Percentiles rank a stretch among this genome's conserved stretches.
These are phyloP conservation scores for Salarias fasciatus DNA, from an alignment of 2,797 vertebrate genomes.

Conservation along the genomic window DNA sequence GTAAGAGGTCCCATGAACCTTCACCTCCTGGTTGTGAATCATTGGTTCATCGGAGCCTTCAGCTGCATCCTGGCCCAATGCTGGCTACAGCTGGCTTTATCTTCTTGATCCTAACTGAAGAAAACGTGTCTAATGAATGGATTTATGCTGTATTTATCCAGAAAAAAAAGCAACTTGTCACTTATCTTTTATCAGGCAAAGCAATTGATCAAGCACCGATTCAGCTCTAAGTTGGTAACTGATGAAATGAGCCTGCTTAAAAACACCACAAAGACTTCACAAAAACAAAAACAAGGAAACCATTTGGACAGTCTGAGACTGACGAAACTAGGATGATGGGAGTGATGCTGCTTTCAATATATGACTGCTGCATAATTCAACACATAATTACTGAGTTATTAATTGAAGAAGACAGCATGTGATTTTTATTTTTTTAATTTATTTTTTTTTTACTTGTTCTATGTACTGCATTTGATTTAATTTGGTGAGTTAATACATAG, in stretches of 20 bases:
- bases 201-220: background rate
- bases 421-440: background rate
- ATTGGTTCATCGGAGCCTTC: no score
- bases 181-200: background rate
- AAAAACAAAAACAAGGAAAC: no score
- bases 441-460: background rate
- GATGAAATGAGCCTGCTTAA: no score
- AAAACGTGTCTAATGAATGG: no score
- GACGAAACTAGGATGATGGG: background rate
- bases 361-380: background rate
- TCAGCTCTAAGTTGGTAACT: background rate
- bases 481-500: conserved; percentile 43
- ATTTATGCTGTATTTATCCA: no score
- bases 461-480: conserved; percentile 19
- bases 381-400: conserved; percentile 20
- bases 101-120: no score
- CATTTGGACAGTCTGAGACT: no score
- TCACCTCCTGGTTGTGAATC: no score
- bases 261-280: no score
- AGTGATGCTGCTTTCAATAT: background rate
- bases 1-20: no score
- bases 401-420: conserved; percentile 9
- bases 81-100: no score
- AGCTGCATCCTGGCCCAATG: no score
- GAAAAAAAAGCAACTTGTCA: background rate